Conservation (phyloP, 2,888 invertebrate genomes). For the Parthenolecanium corni region DNA sequence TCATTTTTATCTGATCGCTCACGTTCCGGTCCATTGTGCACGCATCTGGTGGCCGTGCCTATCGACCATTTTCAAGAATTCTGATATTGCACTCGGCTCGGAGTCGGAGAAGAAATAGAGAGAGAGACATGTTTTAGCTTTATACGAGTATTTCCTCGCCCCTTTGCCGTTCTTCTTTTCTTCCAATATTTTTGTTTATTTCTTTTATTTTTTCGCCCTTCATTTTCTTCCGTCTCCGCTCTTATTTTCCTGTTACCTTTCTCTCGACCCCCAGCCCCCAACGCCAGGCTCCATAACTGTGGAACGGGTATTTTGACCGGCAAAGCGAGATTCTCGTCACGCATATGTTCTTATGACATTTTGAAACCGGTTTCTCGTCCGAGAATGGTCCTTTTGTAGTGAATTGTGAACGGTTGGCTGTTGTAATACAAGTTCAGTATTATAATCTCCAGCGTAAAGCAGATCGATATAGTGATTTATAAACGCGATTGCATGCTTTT, state of each 20-base stretch:
- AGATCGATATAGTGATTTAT: no score
- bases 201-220: neutral
- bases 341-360: slow-evolving; percentile 11
- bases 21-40: no score
- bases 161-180: neutral
- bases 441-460: no score
- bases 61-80: no score
- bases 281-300: no score
- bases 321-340: neutral
- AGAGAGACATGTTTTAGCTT: neutral
- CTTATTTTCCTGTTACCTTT: neutral
- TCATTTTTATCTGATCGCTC: no score
- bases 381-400: neutral
- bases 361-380: slow-evolving; percentile 1
- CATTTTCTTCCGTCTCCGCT: neutral
- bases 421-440: neutral
- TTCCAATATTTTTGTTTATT: neutral
- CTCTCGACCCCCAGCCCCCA: neutral
- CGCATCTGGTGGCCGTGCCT: no score
- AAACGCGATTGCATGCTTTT: no score
- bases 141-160: neutral
- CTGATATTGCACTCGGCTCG: no score
- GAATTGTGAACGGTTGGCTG: neutral
- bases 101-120: neutral
- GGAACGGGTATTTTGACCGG: no score